Percentiles rank a stretch among this genome's conserved stretches.
These are phyloP conservation scores for Piliocolobus tephrosceles DNA, from an alignment of 2,113 vertebrate genomes.

Conservation along the genomic window DNA sequence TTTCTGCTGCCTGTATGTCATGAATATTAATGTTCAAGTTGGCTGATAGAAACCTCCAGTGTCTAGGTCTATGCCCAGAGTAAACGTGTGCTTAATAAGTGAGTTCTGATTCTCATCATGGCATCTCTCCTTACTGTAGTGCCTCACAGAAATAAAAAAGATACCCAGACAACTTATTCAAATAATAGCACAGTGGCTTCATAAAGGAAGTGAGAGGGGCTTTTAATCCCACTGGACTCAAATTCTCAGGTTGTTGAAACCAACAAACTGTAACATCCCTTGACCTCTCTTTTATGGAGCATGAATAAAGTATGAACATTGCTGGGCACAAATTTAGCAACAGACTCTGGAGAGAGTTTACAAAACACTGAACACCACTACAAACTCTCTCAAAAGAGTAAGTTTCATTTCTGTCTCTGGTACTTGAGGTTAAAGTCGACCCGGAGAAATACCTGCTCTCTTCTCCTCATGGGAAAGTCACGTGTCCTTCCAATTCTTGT, in stretches of 20 bases:
- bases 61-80: not conserved
- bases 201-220: not conserved
- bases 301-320: constrained; percentile 63
- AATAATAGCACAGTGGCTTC: not conserved
- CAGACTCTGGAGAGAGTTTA: constrained; percentile 64
- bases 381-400: constrained; percentile 66
- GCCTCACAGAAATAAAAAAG: not conserved
- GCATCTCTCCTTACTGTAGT: not conserved
- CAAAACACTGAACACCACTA: constrained; percentile 63
- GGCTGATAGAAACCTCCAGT: not conserved
- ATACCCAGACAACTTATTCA: not conserved
- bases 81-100: not conserved
- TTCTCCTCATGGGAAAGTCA: constrained; percentile 75
- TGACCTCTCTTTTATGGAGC: constrained; percentile 46
- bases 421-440: constrained; percentile 74
- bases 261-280: constrained; percentile 67
- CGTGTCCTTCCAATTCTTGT: constrained; percentile 72
- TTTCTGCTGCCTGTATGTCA: not conserved
- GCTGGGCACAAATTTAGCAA: constrained; percentile 55
- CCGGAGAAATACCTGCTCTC: constrained; percentile 71
- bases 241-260: constrained; percentile 65
- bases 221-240: constrained; percentile 67
- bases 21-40: not conserved
- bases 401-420: constrained; percentile 71
- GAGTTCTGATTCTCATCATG: not conserved